A percentile compares a stretch with the other conserved stretches of the same genome.
These are phyloP conservation scores for Paraplagusia blochii DNA, from an alignment of 2,113 vertebrate species.

Conservation along the genomic window DNA sequence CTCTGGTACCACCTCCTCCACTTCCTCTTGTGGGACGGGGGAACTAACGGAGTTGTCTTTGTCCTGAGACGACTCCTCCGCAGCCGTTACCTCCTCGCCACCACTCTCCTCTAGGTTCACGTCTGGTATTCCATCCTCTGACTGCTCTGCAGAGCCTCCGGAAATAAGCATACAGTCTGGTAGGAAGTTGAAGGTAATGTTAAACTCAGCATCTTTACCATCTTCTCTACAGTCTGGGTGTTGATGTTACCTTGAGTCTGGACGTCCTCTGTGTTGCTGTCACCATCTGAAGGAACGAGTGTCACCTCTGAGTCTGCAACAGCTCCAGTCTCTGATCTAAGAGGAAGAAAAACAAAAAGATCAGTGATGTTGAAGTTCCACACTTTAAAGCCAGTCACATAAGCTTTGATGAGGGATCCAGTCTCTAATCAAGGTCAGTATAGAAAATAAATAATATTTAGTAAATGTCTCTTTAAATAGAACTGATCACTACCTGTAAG, in stretches of 20 bases:
- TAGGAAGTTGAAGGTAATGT: neutral
- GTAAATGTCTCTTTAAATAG: too few species aligned
- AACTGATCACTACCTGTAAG: too few species aligned
- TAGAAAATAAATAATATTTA: too few species aligned
- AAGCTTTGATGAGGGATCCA: too few species aligned
- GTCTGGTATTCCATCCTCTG: conserved; percentile 43
- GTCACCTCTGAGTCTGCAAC: conserved; percentile 20
- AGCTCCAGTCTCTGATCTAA: conserved; percentile 48
- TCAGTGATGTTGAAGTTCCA: neutral
- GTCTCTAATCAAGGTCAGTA: too few species aligned
- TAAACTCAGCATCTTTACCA: neutral
- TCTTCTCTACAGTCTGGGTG: neutral
- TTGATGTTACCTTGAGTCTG: conserved; percentile 58
- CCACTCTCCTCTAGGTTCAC: conserved; percentile 51
- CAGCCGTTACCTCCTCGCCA: conserved; percentile 51
- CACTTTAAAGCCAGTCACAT: too few species aligned
- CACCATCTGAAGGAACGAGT: conserved; percentile 27
- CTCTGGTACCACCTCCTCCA: conserved; percentile 53
- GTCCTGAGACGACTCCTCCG: conserved; percentile 28
- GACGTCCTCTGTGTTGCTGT: conserved; percentile 33
- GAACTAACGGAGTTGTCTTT: conserved; percentile 27
- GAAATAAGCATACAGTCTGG: conserved; percentile 45
- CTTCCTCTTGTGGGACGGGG: conserved; percentile 45
- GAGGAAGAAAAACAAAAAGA: neutral
- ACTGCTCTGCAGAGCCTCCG: conserved; percentile 16